Conservation (phyloP, 2,888 invertebrate genomes). For the Eugnorisma glareosa region DNA sequence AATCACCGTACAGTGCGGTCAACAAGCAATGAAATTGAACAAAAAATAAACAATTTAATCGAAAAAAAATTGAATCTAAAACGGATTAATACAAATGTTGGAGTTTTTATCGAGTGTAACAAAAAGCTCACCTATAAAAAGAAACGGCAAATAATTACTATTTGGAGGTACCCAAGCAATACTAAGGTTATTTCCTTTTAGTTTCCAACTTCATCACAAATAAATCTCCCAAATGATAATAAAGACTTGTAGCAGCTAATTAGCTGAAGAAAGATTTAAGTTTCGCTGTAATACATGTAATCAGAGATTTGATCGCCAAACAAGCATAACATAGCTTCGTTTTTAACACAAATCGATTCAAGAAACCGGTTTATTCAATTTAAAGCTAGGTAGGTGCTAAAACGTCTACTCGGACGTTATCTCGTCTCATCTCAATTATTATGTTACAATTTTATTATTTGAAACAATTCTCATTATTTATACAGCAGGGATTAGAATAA, state of each 20-base stretch:
- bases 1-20: neutral
- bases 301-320: conserved; percentile 22
- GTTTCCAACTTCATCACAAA: neutral
- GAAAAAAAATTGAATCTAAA: conserved; percentile 51
- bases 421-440: conserved; percentile 54
- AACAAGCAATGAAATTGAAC: neutral
- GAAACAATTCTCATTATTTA: conserved; percentile 43
- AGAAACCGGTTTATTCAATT: conserved; percentile 57
- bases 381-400: conserved; percentile 38
- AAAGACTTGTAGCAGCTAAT: conserved; percentile 17
- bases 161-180: neutral
- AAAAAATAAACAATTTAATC: conserved; percentile 14
- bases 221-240: neutral
- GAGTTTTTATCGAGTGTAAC: conserved; percentile 51
- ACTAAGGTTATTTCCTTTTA: conserved; percentile 6
- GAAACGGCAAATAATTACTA: conserved; percentile 17
- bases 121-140: conserved; percentile 56
- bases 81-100: conserved; percentile 58
- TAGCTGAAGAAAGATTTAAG: conserved; percentile 34
- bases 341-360: conserved; percentile 33
- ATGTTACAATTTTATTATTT: conserved; percentile 60
- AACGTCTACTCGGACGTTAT: conserved; percentile 34
- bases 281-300: neutral
- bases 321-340: conserved; percentile 7
- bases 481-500: conserved; percentile 41